These are phyloP conservation scores for Paedocypris sp. DNA, from an alignment of 2,113 vertebrate species.

Conservation along the genomic window DNA sequence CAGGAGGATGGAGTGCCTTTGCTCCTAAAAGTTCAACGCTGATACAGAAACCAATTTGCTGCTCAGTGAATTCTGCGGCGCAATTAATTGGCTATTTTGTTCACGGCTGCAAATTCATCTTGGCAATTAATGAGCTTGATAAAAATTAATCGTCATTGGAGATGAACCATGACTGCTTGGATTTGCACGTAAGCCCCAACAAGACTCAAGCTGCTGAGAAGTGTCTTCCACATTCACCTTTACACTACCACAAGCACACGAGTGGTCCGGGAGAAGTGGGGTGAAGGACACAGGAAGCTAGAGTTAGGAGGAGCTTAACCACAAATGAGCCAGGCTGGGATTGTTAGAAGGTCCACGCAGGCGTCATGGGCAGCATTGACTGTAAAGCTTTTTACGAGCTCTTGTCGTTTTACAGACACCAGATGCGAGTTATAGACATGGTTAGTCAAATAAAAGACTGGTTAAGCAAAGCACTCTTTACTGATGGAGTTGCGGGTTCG, in stretches of 20 bases:
- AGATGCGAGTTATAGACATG: neutral
- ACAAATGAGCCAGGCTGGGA: constrained; percentile 3
- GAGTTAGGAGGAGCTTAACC: neutral
- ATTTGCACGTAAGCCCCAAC: constrained; percentile 20
- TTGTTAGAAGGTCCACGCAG: constrained; percentile 38
- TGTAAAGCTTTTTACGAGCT: constrained; percentile 40
- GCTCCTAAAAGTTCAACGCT: constrained; percentile 27
- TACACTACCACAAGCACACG: neutral
- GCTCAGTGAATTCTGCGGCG: constrained; percentile 46
- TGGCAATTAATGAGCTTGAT: constrained; percentile 56
- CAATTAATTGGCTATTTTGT: constrained; percentile 61
- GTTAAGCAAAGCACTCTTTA: constrained; percentile 35
- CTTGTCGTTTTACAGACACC: constrained; percentile 32
- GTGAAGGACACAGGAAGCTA: constrained; percentile 35
- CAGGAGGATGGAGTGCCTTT: constrained; percentile 11
- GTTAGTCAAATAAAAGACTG: neutral
- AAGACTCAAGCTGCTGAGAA: constrained; percentile 20
- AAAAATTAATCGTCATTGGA: constrained; percentile 45
- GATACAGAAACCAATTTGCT: constrained; percentile 57
- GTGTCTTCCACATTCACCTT: neutral
- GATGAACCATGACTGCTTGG: constrained; percentile 1
- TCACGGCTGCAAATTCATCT: constrained; percentile 53
- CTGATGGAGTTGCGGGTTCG: constrained; percentile 39
- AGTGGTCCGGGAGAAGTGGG: constrained; percentile 11
- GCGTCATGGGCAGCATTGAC: constrained; percentile 43